A percentile compares a stretch with the other conserved stretches of the same genome.
These are phyloP conservation scores for Cantharis lateralis DNA, from an alignment of 2,888 invertebrate species.

Conservation along the genomic window DNA sequence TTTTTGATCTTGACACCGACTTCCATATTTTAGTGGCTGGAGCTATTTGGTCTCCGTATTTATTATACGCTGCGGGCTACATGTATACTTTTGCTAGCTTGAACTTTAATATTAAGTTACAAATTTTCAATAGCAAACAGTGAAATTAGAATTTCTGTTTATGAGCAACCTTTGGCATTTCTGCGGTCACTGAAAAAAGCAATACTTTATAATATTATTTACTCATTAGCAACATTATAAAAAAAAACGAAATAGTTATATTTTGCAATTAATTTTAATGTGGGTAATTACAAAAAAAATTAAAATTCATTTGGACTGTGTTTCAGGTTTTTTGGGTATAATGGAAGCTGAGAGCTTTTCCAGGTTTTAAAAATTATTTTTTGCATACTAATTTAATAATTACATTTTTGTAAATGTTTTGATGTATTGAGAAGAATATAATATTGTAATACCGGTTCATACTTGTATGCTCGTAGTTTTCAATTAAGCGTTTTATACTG, in stretches of 20 bases:
- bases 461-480: background rate
- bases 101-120: background rate
- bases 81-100: too few species aligned
- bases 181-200: background rate
- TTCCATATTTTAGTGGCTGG: too few species aligned
- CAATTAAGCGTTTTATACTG: background rate
- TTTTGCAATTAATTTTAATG: background rate
- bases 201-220: too few species aligned
- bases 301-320: background rate
- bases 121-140: background rate
- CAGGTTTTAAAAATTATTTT: background rate
- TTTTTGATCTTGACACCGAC: too few species aligned
- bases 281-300: background rate
- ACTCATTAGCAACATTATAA: too few species aligned
- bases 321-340: background rate
- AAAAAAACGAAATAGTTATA: background rate
- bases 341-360: background rate
- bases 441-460: background rate
- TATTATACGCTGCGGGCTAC: too few species aligned
- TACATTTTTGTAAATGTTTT: background rate
- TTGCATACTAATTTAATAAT: background rate
- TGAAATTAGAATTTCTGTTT: background rate
- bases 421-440: background rate
- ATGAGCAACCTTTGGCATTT: background rate
- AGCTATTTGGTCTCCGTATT: too few species aligned